These are phyloP conservation scores for Hestina assimilis DNA, from an alignment of 1,140 invertebrate genomes.

Conservation along the genomic window DNA sequence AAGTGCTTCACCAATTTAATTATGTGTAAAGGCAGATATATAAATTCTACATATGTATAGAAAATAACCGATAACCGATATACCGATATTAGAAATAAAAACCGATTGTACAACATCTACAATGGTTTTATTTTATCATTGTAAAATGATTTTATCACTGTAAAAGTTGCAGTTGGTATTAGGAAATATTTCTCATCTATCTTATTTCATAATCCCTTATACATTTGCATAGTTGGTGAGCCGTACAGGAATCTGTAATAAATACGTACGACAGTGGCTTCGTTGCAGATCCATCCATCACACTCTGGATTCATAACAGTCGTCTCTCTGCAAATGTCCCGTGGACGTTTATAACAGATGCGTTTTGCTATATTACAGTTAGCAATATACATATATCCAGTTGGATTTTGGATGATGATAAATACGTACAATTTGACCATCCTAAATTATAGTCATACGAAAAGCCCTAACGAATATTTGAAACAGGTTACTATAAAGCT, in stretches of 20 bases:
- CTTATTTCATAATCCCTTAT: slow-evolving; percentile 16
- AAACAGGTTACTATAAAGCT: slow-evolving; percentile 5
- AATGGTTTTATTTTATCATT: too few relatives aligned
- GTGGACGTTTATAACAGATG: slow-evolving; percentile 59
- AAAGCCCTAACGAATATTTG: slow-evolving; percentile 3
- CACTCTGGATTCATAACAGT: slow-evolving; percentile 67
- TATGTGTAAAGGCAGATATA: too few relatives aligned
- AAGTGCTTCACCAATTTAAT: too few relatives aligned
- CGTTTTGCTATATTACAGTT: slow-evolving; percentile 37
- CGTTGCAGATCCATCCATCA: slow-evolving; percentile 64
- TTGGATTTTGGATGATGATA: not conserved
- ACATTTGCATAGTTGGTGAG: slow-evolving; percentile 20
- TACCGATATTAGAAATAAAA: too few relatives aligned
- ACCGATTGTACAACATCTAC: not conserved
- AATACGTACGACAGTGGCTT: slow-evolving; percentile 39
- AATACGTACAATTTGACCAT: not conserved
- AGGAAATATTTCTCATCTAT: slow-evolving; percentile 4
- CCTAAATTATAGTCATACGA: not conserved
- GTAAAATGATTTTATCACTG: too few relatives aligned
- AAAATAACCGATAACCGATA: too few relatives aligned
- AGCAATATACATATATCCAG: not conserved
- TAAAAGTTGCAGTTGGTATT: not conserved
- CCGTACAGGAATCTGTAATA: slow-evolving; percentile 37
- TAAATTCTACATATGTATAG: too few relatives aligned
- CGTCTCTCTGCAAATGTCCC: slow-evolving; percentile 56